Percentiles rank a stretch among this genome's conserved stretches.
Evolutionary conservation across 2,113 vertebrate genomes (phyloP).

Genomic region (Brachirus orientalis): DNA sequence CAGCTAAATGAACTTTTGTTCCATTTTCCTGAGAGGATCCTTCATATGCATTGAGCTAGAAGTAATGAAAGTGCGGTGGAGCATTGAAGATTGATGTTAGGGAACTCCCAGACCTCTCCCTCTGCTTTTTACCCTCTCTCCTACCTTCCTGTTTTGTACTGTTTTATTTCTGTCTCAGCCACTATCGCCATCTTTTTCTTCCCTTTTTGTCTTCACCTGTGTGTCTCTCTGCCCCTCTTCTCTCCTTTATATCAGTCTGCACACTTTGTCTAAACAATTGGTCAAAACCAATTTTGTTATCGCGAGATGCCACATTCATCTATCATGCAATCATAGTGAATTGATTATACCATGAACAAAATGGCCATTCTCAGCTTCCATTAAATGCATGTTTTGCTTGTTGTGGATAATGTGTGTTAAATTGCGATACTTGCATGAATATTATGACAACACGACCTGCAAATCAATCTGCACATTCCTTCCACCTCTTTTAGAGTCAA

Average conservation of each 20-base stretch:
- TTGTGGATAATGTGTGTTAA: too few relatives aligned
- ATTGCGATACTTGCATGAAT: too few relatives aligned
- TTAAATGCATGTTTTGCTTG: too few relatives aligned
- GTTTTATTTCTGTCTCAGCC: slow-evolving; percentile 14
- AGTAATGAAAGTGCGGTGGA: slow-evolving; percentile 73
- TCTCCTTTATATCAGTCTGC: neutral
- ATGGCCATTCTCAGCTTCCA: too few relatives aligned
- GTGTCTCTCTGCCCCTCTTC: slow-evolving; percentile 2
- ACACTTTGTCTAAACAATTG: neutral
- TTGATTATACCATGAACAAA: too few relatives aligned
- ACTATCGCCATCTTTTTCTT: slow-evolving; percentile 1
- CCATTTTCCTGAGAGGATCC: slow-evolving; percentile 57
- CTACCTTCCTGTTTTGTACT: neutral
- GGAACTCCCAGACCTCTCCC: slow-evolving; percentile 63
- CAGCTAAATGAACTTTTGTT: slow-evolving; percentile 75
- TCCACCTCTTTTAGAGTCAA: too few relatives aligned
- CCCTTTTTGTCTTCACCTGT: neutral
- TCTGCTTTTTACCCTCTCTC: slow-evolving; percentile 46
- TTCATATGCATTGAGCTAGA: slow-evolving; percentile 68
- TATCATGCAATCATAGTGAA: too few relatives aligned
- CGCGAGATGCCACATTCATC: too few relatives aligned
- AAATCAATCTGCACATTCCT: too few relatives aligned
- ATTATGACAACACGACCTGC: too few relatives aligned
- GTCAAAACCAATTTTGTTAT: too few relatives aligned
- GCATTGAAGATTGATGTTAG: slow-evolving; percentile 75